phyloP scores from a whole-genome alignment of 2,113 vertebrate species.

The Heterotilapia buettikoferi region DNA sequence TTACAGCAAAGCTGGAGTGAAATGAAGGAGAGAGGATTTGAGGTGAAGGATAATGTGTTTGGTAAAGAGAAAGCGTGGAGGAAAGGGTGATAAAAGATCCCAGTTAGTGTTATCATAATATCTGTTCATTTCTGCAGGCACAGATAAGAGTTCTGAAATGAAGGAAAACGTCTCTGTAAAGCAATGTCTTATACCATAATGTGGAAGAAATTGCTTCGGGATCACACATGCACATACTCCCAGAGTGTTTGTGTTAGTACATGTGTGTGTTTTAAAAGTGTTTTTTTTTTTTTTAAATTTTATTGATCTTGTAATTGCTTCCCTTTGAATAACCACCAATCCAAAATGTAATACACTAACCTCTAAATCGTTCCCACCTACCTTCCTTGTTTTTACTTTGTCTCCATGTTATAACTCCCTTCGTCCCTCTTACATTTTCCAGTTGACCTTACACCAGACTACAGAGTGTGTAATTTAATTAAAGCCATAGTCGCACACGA shows the following conservation, averaged over 20 bases:
- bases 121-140: constrained; percentile 3
- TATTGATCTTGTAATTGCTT: neutral
- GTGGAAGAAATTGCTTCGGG: neutral
- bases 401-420: neutral
- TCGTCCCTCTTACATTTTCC: neutral
- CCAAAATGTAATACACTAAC: neutral
- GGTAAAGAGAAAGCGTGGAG: neutral
- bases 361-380: neutral
- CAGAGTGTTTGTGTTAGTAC: neutral
- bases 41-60: neutral
- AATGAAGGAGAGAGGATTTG: neutral
- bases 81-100: neutral
- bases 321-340: neutral
- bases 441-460: neutral
- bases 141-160: neutral
- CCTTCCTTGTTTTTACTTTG: neutral
- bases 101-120: neutral
- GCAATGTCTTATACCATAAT: neutral
- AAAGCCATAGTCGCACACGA: neutral
- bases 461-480: neutral
- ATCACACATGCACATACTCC: neutral
- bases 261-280: neutral
- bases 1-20: neutral
- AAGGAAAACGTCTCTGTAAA: neutral
- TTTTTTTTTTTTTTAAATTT: neutral